Evolutionary conservation across 2,888 invertebrate genomes (phyloP).

Genomic region (Nomada fucata): DNA sequence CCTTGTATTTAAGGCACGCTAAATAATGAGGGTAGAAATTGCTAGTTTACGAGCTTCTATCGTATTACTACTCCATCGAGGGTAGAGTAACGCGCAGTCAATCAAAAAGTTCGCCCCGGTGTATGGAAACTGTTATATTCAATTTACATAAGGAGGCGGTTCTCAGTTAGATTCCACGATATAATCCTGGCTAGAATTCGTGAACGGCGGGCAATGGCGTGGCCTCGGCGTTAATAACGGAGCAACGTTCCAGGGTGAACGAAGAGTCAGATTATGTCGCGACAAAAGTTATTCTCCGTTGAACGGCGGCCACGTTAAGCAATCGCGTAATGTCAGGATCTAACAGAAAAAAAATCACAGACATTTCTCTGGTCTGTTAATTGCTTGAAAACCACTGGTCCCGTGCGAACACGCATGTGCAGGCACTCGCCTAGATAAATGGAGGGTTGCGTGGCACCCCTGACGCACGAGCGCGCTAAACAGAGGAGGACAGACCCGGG

Average conservation of each 20-base stretch:
- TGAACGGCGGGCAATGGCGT: neutral
- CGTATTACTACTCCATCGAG: neutral
- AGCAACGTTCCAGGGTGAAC: no score
- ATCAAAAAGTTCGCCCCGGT: constrained; percentile 29
- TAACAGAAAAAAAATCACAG: constrained; percentile 31
- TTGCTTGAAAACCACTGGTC: constrained; percentile 71
- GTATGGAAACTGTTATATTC: constrained; percentile 37
- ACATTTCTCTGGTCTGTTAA: constrained; percentile 24
- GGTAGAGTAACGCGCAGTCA: constrained; percentile 4
- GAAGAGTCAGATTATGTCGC: constrained; percentile 1
- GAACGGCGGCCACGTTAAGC: constrained; percentile 8
- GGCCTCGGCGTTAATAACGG: neutral
- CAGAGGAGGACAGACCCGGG: constrained; percentile 52
- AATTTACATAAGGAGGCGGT: constrained; percentile 41
- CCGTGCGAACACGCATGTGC: constrained; percentile 73
- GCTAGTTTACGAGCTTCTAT: neutral
- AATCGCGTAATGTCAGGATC: constrained; percentile 17
- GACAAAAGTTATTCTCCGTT: neutral
- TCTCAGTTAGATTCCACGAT: constrained; percentile 28
- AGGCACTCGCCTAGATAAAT: constrained; percentile 74
- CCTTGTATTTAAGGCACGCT: neutral
- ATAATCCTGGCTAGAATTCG: neutral
- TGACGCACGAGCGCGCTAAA: constrained; percentile 77
- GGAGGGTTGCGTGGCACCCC: constrained; percentile 79
- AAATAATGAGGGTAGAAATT: neutral